Evolutionary conservation across 1,140 invertebrate species (phyloP).

Genomic region (Myzus persicae): DNA sequence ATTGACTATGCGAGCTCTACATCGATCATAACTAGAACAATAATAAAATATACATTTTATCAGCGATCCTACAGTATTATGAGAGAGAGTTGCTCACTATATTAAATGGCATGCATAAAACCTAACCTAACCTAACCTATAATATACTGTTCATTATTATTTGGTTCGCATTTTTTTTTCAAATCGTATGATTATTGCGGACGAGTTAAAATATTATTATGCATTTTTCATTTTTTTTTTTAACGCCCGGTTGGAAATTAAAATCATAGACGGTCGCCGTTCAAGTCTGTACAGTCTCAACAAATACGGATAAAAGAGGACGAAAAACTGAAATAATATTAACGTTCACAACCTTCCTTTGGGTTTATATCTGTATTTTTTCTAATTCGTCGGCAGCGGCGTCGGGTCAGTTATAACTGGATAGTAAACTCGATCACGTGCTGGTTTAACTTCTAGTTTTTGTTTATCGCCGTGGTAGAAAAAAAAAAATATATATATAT

Average conservation of each 20-base stretch:
- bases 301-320: background rate
- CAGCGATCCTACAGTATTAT: background rate
- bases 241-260: background rate
- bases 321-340: background rate
- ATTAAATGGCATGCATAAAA: too few relatives aligned
- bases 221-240: too few relatives aligned
- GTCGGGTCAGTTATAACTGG: background rate
- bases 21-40: background rate
- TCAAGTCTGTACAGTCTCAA: background rate
- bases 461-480: background rate
- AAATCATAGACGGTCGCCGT: background rate
- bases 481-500: background rate
- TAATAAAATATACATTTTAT: background rate
- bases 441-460: background rate
- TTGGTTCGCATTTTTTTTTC: too few relatives aligned
- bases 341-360: background rate
- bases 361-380: background rate
- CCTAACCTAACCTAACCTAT: too few relatives aligned
- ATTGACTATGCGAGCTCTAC: background rate
- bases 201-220: too few relatives aligned
- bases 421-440: background rate
- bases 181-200: too few relatives aligned
- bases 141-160: too few relatives aligned
- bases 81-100: background rate
- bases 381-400: background rate